Evolutionary conservation across 64 coral and sea anemone genomes (phyloP), one percentile per base, ranked within the genome.

Genomic region (Dendronephthya gigantea): DNA sequence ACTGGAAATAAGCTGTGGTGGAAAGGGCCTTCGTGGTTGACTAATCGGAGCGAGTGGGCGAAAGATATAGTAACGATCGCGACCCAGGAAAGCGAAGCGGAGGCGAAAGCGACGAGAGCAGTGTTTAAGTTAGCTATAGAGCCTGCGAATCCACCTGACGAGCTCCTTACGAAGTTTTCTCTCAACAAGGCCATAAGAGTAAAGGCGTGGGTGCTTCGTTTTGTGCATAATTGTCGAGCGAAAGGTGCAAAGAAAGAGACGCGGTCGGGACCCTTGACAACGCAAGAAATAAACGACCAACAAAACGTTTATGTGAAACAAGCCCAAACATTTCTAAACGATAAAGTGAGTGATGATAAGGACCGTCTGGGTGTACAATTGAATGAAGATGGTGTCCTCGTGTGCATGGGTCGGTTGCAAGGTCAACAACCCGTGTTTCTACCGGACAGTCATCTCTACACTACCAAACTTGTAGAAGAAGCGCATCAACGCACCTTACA

Each of bases 401-500:
- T 52, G 51, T 83, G 48, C 49, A 40, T 33, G 50, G 76, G 87
- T n/a, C 9, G 76, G 29, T 59, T 83, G 9, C 48, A 83, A 40
- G 76, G 87, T 6, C 45, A 51, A 9, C 83, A 83, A 32, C 87
- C 87, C 37, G 49, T 88, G n/a, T 83, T 50, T 49, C 8, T 83
- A 35, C 87, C 49, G 11, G 76, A 88, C 33, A 17, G 16, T 35
- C 30, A 50, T 6, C 48, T 38, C 0, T 39, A 33, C 19, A 62
- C 49, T 9, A 9, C n/a, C 2, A 50, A 43, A 36, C 49, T 83
- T 0, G 81, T 88, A 6, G 37, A 62, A 58, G 9, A n/a, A n/a
- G 45, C 87, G 33, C 49, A 88, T 51, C 79, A 12, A 31, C n/a
- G 19, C 28, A 83, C 87, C 37, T 76, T 87, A 58, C 85, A 87